These are phyloP conservation scores for Acinonyx jubatus DNA, from an alignment of 2,113 vertebrate species.

Conservation along the genomic window DNA sequence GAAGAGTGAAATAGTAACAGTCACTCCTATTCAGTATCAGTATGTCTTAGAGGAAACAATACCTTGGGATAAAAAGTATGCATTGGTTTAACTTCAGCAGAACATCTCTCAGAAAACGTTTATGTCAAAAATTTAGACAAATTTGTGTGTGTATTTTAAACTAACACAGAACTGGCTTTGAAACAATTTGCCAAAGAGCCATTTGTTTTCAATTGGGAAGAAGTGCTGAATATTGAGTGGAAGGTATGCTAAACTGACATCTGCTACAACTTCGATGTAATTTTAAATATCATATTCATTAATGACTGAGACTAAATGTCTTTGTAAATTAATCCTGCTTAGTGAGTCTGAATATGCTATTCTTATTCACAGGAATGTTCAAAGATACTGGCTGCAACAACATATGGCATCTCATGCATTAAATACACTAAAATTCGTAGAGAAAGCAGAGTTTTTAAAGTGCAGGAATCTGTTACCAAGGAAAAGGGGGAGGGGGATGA, in stretches of 20 bases:
- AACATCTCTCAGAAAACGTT: neutral
- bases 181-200: slow-evolving; percentile 36
- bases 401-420: slow-evolving; percentile 61
- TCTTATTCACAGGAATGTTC: slow-evolving; percentile 62
- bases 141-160: slow-evolving; percentile 50
- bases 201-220: slow-evolving; percentile 55
- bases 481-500: neutral
- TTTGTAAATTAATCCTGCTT: slow-evolving; percentile 74
- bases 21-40: neutral
- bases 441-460: slow-evolving; percentile 62
- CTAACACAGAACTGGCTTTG: slow-evolving; percentile 54
- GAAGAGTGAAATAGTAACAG: neutral
- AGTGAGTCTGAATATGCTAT: slow-evolving; percentile 73
- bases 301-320: slow-evolving; percentile 71
- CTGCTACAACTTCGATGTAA: slow-evolving; percentile 62
- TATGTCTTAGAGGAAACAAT: neutral
- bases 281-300: slow-evolving; percentile 76
- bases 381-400: slow-evolving; percentile 57
- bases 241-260: slow-evolving; percentile 68
- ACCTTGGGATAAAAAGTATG: neutral
- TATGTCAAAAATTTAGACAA: slow-evolving; percentile 1
- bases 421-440: slow-evolving; percentile 58
- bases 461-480: slow-evolving; percentile 47
- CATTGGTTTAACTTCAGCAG: neutral
- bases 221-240: slow-evolving; percentile 66